Conservation (phyloP, 2,113 vertebrate species). For the Poecilia latipinna region DNA sequence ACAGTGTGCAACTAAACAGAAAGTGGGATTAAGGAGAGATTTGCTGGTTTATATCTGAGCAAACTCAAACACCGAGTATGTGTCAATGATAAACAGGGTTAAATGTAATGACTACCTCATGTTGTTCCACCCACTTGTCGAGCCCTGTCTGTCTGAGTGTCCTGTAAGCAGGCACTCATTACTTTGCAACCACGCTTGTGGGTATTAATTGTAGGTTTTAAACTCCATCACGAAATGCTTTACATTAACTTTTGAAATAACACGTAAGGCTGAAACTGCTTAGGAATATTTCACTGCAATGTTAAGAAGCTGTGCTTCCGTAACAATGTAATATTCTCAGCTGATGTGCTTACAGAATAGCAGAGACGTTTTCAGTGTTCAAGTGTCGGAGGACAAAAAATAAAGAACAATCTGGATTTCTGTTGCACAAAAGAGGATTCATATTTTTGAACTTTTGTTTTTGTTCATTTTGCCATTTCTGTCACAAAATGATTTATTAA, state of each 20-base stretch:
- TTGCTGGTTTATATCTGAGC: constrained; percentile 29
- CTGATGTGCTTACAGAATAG: too few species aligned
- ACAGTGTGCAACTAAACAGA: constrained; percentile 15
- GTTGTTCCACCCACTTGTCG: constrained; percentile 3
- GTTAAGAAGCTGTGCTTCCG: too few species aligned
- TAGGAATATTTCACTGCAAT: too few species aligned
- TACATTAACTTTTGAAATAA: not conserved
- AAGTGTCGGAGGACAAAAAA: too few species aligned
- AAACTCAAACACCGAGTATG: constrained; percentile 10
- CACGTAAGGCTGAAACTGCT: not conserved
- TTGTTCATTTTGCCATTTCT: too few species aligned
- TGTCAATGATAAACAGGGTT: constrained; percentile 23
- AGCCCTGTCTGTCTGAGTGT: constrained; percentile 4
- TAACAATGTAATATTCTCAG: too few species aligned
- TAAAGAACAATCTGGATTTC: too few species aligned
- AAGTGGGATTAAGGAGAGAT: constrained; percentile 33
- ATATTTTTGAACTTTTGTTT: too few species aligned
- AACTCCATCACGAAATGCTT: not conserved
- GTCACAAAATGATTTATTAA: not conserved
- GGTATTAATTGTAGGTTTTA: not conserved
- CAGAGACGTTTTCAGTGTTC: too few species aligned
- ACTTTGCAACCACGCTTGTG: not conserved
- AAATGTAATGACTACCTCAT: not conserved
- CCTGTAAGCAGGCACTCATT: constrained; percentile 2
- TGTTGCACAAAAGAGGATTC: too few species aligned